These are phyloP conservation scores for Rhodeus uyekii DNA, from an alignment of 2,797 vertebrate genomes.

Conservation along the genomic window DNA sequence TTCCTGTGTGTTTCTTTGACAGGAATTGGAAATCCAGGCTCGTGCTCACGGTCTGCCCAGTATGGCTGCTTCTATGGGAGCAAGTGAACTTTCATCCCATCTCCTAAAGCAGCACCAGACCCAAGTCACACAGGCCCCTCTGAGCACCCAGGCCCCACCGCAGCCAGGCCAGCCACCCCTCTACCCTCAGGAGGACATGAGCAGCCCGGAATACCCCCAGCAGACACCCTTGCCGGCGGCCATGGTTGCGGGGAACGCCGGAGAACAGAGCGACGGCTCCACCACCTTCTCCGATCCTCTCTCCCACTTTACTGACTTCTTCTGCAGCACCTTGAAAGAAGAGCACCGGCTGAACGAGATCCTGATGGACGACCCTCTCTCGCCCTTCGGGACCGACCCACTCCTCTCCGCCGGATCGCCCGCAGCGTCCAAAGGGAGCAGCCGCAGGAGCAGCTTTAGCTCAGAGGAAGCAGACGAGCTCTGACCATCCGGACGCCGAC, in stretches of 20 bases:
- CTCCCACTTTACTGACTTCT: conserved; percentile 97
- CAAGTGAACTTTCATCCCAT: conserved; percentile 82
- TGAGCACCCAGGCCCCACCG: conserved; percentile 63
- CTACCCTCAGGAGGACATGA: conserved; percentile 82
- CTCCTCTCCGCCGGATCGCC: conserved; percentile 90
- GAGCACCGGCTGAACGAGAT: conserved; percentile 89
- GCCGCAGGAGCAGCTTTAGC: conserved; percentile 92
- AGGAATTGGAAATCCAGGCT: conserved; percentile 98
- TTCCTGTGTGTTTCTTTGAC: conserved; percentile 55
- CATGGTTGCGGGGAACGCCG: conserved; percentile 56
- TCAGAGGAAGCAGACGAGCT: conserved; percentile 87
- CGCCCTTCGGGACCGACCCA: conserved; percentile 88
- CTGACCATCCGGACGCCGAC: conserved; percentile 67
- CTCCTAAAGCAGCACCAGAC: conserved; percentile 79
- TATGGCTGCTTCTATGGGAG: conserved; percentile 77
- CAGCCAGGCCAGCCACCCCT: conserved; percentile 72
- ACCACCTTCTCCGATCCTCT: conserved; percentile 93
- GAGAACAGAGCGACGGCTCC: conserved; percentile 78
- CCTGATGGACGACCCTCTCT: conserved; percentile 87
- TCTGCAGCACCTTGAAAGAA: conserved; percentile 91
- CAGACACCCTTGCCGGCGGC: conserved; percentile 71
- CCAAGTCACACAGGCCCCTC: conserved; percentile 59
- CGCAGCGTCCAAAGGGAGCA: conserved; percentile 89
- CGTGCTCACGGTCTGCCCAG: conserved; percentile 89
- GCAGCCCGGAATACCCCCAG: conserved; percentile 81